Evolutionary conservation across 1,140 invertebrate species (phyloP).

Genomic region (Camponotus pennsylvanicus): DNA sequence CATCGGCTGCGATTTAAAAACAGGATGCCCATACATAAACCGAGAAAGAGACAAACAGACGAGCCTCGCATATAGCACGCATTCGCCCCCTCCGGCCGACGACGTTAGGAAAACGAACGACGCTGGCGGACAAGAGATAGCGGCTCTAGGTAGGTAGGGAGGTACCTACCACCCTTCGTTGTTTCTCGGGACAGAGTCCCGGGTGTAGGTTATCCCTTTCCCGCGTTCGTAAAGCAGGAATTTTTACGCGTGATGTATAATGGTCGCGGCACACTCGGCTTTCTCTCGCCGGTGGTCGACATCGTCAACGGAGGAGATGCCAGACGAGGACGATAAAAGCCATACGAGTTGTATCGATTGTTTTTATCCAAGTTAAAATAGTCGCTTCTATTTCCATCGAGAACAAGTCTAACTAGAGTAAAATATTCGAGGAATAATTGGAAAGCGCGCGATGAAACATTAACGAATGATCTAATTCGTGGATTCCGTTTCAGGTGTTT

Average conservation of each 20-base stretch:
- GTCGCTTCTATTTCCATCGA: neutral
- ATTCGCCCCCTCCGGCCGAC: slow-evolving; percentile 33
- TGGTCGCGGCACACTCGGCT: neutral
- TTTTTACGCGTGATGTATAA: slow-evolving; percentile 57
- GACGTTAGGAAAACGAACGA: slow-evolving; percentile 68
- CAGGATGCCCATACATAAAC: slow-evolving; percentile 31
- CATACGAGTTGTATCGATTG: slow-evolving; percentile 29
- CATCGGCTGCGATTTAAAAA: slow-evolving; percentile 42
- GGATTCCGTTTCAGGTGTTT: neutral
- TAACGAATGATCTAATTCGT: neutral
- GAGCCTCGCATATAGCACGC: slow-evolving; percentile 36
- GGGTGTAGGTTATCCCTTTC: slow-evolving; percentile 37
- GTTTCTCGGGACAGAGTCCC: slow-evolving; percentile 28
- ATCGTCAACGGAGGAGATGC: neutral
- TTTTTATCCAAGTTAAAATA: slow-evolving; percentile 30
- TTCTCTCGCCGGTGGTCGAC: neutral
- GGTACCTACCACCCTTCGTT: slow-evolving; percentile 52
- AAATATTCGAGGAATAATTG: neutral
- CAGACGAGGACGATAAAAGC: slow-evolving; percentile 46
- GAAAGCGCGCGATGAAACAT: neutral
- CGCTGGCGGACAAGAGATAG: slow-evolving; percentile 64
- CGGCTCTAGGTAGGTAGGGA: slow-evolving; percentile 41
- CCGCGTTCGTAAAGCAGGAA: slow-evolving; percentile 11
- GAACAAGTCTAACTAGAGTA: neutral
- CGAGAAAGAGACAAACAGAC: slow-evolving; percentile 50